Percentiles rank a stretch among this genome's conserved stretches.
phyloP scores from a whole-genome alignment of 2,888 invertebrate species.

The Cheilosia variabilis region DNA sequence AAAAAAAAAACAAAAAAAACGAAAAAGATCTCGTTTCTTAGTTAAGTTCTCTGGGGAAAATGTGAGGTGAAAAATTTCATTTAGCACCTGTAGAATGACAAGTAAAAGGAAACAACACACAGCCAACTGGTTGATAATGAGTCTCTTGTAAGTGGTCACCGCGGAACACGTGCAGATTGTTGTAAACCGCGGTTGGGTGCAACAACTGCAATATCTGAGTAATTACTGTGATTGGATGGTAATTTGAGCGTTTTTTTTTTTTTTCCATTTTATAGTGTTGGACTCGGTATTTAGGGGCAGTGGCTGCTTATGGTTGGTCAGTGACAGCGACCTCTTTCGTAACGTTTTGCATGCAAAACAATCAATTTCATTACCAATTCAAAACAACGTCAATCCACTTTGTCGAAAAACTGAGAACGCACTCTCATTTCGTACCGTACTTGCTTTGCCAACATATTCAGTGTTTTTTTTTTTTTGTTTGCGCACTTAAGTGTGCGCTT shows the following conservation, averaged over 20 bases:
- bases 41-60: not conserved
- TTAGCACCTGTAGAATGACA: conserved; percentile 60
- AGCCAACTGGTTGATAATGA: conserved; percentile 38
- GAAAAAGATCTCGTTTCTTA: not conserved
- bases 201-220: conserved; percentile 48
- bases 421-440: too few relatives aligned
- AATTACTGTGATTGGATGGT: conserved; percentile 64
- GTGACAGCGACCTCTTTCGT: not conserved
- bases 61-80: conserved; percentile 40
- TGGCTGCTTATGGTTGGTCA: not conserved
- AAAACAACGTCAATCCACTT: too few relatives aligned
- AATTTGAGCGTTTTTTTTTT: conserved; percentile 59
- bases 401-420: too few relatives aligned
- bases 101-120: not conserved
- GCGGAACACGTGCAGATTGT: conserved; percentile 63
- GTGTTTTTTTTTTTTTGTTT: too few relatives aligned
- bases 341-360: too few relatives aligned
- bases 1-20: not conserved
- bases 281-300: conserved; percentile 22
- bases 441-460: too few relatives aligned
- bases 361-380: too few relatives aligned
- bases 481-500: too few relatives aligned
- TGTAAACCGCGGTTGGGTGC: conserved; percentile 56
- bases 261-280: conserved; percentile 15
- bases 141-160: conserved; percentile 1